Conservation (phyloP, 2,888 invertebrate genomes). For the Sepiola atlantica region DNA sequence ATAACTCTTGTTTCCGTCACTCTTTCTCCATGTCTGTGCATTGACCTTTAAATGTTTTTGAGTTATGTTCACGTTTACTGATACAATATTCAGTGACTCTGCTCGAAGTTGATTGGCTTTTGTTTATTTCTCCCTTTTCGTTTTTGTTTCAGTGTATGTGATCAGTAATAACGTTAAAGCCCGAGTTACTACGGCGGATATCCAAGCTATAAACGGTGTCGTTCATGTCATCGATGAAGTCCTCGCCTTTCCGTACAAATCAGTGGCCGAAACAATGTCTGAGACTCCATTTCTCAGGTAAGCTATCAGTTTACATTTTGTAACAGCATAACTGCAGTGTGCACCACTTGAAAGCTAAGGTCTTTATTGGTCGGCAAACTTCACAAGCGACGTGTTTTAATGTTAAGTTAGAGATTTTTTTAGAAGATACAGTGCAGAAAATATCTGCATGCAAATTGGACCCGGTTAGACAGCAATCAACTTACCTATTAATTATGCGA, state of each 20-base stretch:
- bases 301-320: neutral
- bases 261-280: slow-evolving; percentile 52
- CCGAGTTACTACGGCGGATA: slow-evolving; percentile 58
- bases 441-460: too few relatives aligned
- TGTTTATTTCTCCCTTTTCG: neutral
- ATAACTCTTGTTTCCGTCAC: too few relatives aligned
- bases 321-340: neutral
- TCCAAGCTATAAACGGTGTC: slow-evolving; percentile 65
- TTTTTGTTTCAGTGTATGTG: slow-evolving; percentile 59
- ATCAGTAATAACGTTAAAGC: slow-evolving; percentile 65
- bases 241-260: slow-evolving; percentile 62
- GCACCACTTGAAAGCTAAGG: neutral
- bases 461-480: too few relatives aligned
- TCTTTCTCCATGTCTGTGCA: too few relatives aligned
- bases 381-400: too few relatives aligned
- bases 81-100: neutral
- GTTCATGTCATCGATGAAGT: slow-evolving; percentile 65
- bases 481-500: too few relatives aligned
- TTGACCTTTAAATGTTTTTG: neutral
- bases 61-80: neutral
- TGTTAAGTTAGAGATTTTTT: too few relatives aligned
- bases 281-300: slow-evolving; percentile 42
- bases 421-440: too few relatives aligned
- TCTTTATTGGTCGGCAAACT: too few relatives aligned
- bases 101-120: neutral